Evolutionary conservation across 2,888 invertebrate species (phyloP).

Genomic region (Leptarthrus brevirostris): DNA sequence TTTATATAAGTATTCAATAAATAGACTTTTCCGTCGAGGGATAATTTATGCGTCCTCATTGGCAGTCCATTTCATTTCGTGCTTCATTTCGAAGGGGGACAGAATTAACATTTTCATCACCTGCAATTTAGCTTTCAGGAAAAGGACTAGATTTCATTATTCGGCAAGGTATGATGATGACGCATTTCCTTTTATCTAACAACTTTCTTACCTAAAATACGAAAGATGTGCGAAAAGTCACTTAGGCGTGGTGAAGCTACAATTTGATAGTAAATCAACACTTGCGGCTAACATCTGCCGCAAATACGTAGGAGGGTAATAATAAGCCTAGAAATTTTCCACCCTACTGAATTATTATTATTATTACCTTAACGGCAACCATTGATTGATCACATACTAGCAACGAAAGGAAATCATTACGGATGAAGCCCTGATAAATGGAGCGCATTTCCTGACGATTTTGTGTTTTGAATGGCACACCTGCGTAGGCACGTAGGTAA

Average conservation of each 20-base stretch:
- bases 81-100: background rate
- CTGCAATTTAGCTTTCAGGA: background rate
- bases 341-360: slow-evolving; percentile 21
- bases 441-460: slow-evolving; percentile 35
- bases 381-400: slow-evolving; percentile 21
- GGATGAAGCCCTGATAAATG: slow-evolving; percentile 33
- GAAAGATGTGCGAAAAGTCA: background rate
- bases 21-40: background rate
- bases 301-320: background rate
- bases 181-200: background rate
- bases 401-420: background rate
- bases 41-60: slow-evolving; percentile 10
- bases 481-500: slow-evolving; percentile 7
- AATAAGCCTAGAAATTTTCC: background rate
- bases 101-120: slow-evolving; percentile 7
- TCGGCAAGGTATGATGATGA: background rate
- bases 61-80: background rate
- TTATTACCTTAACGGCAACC: slow-evolving; percentile 25
- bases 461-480: slow-evolving; percentile 4
- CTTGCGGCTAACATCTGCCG: background rate
- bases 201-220: background rate
- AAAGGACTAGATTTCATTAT: background rate
- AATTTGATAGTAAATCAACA: slow-evolving; percentile 10
- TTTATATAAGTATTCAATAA: too few species aligned
- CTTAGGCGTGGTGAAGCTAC: background rate